Base-by-base conservation (phyloP, 1,140 invertebrate genomes). In the Caenorhabditis latens region DNA sequence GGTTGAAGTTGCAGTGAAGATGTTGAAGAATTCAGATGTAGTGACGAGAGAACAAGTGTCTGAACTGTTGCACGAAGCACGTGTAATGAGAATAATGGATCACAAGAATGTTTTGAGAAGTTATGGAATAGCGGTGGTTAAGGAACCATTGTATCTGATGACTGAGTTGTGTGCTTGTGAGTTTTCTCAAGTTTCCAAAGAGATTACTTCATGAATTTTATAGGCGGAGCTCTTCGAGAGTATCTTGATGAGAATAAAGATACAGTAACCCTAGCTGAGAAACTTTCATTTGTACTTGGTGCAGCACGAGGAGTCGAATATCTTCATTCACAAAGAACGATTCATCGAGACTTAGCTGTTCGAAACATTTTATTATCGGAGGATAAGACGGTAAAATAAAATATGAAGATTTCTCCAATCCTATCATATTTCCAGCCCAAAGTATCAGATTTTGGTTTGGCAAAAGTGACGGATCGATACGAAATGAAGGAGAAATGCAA, bases 261-360 rank as follows among this genome's bases (percentile, higher is more conserved):
- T n/a, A 48, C 48, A 19, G 48, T 79, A 53, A 55, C 87, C 8
- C 14, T 55, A 5, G 83, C 50, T 0, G 87, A 88, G 5, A 84
- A 84, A 13, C 46, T 88, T 5, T 32, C 67, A 21, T 88, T 88
- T 42, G 57, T 61, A 8, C 82, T 86, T 24, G 87, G 85, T 13
- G 53, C 75, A 2, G 85, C 87, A 14, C 21, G 61, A 46, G 97
- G 97, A 84, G 98, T 99, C 97, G 95, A 96, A 24, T 98, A 98
- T 94, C 94, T 98, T 92, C 97, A 98, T 94, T 67, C 58, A 4
- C 46, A 55, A 24, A 85, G 79, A 42, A 71, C 50, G 13, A 58
- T 85, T 53, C 84, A 85, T 43, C n/a, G 63, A 50, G 84, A 85
- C 46, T 55, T 85, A 21, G 63, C 84, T 11, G 63, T 67, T n/a